phyloP scores from a whole-genome alignment of 2,113 vertebrate species.

The Dunckerocampus dactyliophorus region DNA sequence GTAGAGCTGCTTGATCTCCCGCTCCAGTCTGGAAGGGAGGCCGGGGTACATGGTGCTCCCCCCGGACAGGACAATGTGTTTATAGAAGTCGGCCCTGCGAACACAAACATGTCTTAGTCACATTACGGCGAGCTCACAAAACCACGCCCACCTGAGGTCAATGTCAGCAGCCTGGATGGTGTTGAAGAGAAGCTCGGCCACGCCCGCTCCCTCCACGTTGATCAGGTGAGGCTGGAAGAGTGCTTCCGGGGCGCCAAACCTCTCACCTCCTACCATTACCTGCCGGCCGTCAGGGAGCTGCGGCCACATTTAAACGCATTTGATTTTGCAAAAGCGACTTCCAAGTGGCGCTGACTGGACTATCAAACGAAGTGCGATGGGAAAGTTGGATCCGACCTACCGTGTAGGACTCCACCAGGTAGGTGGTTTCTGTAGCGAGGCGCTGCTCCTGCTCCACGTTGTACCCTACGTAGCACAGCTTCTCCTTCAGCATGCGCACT shows the following conservation, averaged over 20 bases:
- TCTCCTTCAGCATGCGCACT: slow-evolving; percentile 95
- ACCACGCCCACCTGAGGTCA: slow-evolving; percentile 82
- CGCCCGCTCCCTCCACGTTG: slow-evolving; percentile 94
- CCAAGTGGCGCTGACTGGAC: too few relatives aligned
- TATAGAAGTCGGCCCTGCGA: slow-evolving; percentile 92
- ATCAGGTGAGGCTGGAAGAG: slow-evolving; percentile 98
- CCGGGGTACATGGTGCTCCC: slow-evolving; percentile 98
- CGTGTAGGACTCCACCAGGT: slow-evolving; percentile 87
- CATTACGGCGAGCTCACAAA: background rate
- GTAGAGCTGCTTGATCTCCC: slow-evolving; percentile 97
- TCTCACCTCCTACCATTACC: slow-evolving; percentile 92
- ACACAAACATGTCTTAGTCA: background rate
- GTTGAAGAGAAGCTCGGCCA: slow-evolving; percentile 95
- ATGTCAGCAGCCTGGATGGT: slow-evolving; percentile 98
- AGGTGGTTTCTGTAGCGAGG: slow-evolving; percentile 90
- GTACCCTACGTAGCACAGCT: slow-evolving; percentile 93
- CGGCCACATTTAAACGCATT: too few relatives aligned
- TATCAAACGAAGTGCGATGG: too few relatives aligned
- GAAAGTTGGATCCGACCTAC: slow-evolving; percentile 47
- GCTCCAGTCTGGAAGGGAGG: slow-evolving; percentile 89
- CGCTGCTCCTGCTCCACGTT: slow-evolving; percentile 97
- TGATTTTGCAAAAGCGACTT: too few relatives aligned
- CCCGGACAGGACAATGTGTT: slow-evolving; percentile 96
- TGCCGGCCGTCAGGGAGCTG: slow-evolving; percentile 95
- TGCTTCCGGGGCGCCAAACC: slow-evolving; percentile 95